Percentiles rank a stretch among this genome's conserved stretches.
phyloP scores from a whole-genome alignment of 2,113 vertebrate species.

The Euleptes europaea region DNA sequence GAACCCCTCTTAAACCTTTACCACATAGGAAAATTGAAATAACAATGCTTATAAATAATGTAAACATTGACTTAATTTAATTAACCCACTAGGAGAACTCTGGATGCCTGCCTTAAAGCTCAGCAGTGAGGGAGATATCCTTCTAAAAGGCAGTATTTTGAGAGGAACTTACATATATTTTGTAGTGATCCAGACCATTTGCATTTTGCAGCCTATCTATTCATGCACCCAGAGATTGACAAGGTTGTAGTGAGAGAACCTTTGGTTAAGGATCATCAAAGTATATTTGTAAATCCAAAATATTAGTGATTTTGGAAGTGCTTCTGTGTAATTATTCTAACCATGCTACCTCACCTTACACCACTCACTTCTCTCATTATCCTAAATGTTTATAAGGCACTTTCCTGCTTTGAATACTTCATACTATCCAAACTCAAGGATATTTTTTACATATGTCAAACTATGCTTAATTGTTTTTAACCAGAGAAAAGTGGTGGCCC shows the following conservation, averaged over 20 bases:
- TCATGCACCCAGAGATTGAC: background rate
- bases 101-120: background rate
- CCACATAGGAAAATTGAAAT: constrained; percentile 3
- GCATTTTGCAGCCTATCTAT: background rate
- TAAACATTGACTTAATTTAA: constrained; percentile 23
- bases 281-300: background rate
- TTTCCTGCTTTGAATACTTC: background rate
- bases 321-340: background rate
- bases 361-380: background rate
- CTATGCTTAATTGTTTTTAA: too few species aligned
- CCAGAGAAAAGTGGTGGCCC: too few species aligned
- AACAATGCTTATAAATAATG: constrained; percentile 24
- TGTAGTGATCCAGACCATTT: background rate
- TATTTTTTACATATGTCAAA: too few species aligned
- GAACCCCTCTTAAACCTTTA: constrained; percentile 16
- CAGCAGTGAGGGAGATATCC: constrained; percentile 5
- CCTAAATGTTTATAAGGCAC: too few species aligned
- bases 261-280: background rate
- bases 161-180: background rate
- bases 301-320: background rate
- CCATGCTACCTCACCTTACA: background rate
- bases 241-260: background rate
- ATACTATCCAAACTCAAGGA: background rate
- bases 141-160: constrained; percentile 11
- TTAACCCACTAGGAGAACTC: background rate